Evolutionary conservation across 1,140 invertebrate species (phyloP), one percentile per base, ranked within the genome.

Genomic region (Drosophila navojoa): DNA sequence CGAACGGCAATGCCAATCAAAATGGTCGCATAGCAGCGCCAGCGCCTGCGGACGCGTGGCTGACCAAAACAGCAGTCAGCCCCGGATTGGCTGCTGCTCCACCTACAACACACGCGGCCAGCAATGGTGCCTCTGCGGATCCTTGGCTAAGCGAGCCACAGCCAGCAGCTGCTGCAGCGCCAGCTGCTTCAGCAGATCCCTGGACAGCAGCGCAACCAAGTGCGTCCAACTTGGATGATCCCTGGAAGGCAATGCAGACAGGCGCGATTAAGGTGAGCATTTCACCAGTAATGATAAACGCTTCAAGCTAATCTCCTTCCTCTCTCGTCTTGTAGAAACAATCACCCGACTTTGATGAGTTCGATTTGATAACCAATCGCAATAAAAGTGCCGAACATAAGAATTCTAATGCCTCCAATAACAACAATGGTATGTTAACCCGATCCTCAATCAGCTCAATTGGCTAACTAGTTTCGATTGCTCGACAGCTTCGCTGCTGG

Each of bases 301-400:
- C 4, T 45, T 32, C 5, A 45, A 42, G 49, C 1, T 69, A 29
- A n/a, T 57, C 22, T 38, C 27, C n/a, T n/a, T n/a, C 69, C 27
- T 10, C 32, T 1, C 25, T 59, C 76, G 6, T 0, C 25, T 59
- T 76, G 6, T 45, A 91, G 90, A 91, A 91, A 78, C 67, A 77
- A 44, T 81, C 95, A n/a, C 94, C 94, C 5, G 96, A 96, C 91
- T 93, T 97, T 81, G 96, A 97, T 91, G 96, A 97, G 91, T 97
- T 97, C 90, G 96, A 97, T 92, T 93, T 96, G 49, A 96, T 97
- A 72, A 95, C 95, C 42, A 96, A 97, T 92, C 92, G 93, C 55
- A 93, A 93, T 74, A 92, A 92, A 69, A 92, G 92, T 52, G 91
- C 91, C 22, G 89, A 92, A 57, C 90, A 91, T 32, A 91, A 91